Evolutionary conservation across 2,888 invertebrate species (phyloP).

Genomic region (Cephus sareptanus): DNA sequence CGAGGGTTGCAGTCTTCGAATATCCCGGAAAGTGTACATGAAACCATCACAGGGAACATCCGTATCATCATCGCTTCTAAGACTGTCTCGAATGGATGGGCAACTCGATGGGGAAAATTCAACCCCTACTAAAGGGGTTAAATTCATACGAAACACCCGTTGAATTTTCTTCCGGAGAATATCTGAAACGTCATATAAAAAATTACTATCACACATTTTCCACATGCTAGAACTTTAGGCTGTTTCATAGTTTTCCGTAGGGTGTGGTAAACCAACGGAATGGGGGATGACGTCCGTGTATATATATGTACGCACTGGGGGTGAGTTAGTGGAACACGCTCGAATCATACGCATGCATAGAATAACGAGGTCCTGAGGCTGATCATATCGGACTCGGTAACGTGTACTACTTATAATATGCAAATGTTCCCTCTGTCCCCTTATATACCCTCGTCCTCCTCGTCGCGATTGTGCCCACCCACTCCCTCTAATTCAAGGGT

Average conservation of each 20-base stretch:
- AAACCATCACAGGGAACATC: background rate
- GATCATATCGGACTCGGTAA: conserved; percentile 60
- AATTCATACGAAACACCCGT: background rate
- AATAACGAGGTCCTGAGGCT: conserved; percentile 56
- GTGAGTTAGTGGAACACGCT: conserved; percentile 30
- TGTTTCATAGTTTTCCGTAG: background rate
- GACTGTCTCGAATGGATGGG: background rate
- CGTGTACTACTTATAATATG: conserved; percentile 66
- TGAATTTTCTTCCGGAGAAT: background rate
- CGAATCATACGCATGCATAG: conserved; percentile 56
- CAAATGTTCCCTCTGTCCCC: conserved; percentile 53
- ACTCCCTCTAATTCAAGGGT: conserved; percentile 53
- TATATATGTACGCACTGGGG: background rate
- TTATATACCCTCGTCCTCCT: conserved; percentile 19
- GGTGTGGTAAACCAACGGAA: conserved; percentile 17
- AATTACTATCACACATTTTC: background rate
- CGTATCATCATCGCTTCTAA: background rate
- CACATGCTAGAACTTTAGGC: background rate
- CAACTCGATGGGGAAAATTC: background rate
- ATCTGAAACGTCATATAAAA: background rate
- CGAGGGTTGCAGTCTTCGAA: background rate
- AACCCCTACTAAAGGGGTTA: background rate
- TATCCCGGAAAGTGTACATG: background rate
- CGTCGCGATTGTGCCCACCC: conserved; percentile 15
- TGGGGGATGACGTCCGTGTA: conserved; percentile 33